Percentiles rank a stretch among this genome's conserved stretches.
Evolutionary conservation across 2,113 vertebrate genomes (phyloP).

Genomic region (Laterallus jamaicensis): DNA sequence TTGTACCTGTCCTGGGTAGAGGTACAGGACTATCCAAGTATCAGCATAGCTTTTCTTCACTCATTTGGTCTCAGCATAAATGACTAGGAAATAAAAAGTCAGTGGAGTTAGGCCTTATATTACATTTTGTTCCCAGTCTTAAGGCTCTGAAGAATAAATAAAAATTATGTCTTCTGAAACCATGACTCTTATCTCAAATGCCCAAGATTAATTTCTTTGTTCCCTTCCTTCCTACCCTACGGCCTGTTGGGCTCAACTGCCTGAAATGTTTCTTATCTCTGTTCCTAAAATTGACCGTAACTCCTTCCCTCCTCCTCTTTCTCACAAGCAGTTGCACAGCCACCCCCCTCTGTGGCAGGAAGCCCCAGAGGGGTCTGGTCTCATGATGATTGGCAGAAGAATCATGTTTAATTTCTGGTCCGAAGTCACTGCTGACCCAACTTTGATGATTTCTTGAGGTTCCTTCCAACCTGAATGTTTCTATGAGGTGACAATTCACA

Average conservation of each 20-base stretch:
- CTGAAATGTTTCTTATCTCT: conserved; percentile 38
- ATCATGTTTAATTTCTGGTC: background rate
- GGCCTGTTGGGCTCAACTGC: background rate
- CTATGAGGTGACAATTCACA: background rate
- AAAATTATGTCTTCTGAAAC: background rate
- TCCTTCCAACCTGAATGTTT: background rate
- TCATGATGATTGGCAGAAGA: background rate
- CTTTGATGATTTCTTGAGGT: background rate
- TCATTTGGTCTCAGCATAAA: background rate
- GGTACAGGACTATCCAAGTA: background rate
- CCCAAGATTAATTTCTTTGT: conserved; percentile 9
- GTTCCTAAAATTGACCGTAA: background rate
- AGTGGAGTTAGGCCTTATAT: background rate
- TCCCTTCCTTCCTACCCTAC: background rate
- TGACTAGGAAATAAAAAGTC: background rate
- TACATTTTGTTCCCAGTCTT: background rate
- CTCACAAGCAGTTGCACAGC: background rate
- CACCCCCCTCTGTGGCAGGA: background rate
- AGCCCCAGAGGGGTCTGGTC: background rate
- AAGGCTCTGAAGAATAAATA: background rate
- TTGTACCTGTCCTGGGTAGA: background rate
- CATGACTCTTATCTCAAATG: conserved; percentile 33
- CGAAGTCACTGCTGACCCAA: background rate
- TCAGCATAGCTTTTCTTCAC: background rate
- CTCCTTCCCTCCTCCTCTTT: background rate